These are phyloP conservation scores for Trinectes maculatus DNA, from an alignment of 2,113 vertebrate species.

Conservation along the genomic window DNA sequence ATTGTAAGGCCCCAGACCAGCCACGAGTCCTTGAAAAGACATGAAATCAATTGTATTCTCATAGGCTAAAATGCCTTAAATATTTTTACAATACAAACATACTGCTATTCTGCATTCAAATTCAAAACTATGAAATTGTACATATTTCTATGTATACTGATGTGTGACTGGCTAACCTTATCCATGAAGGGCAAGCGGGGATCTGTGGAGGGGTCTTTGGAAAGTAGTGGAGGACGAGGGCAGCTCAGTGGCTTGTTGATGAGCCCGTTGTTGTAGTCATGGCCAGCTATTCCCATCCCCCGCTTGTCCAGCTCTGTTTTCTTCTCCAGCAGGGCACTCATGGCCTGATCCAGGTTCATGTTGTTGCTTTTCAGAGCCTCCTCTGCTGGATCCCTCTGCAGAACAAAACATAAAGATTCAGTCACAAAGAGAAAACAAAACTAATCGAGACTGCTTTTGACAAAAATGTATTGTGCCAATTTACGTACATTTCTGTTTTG, in stretches of 20 bases:
- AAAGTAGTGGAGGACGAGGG: conserved; percentile 90
- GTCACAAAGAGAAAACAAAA: neutral
- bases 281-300: conserved; percentile 89
- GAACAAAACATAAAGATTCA: neutral
- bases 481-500: no score
- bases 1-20: no score
- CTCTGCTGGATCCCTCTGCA: conserved; percentile 97
- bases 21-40: no score
- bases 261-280: conserved; percentile 95
- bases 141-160: neutral
- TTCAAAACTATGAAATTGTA: neutral
- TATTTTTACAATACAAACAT: no score
- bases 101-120: no score
- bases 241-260: conserved; percentile 94
- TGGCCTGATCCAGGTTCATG: conserved; percentile 99
- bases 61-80: no score
- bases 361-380: conserved; percentile 98
- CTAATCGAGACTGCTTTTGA: no score
- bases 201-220: conserved; percentile 98
- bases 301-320: conserved; percentile 98
- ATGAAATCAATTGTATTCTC: no score
- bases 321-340: conserved; percentile 99
- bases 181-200: conserved; percentile 92
- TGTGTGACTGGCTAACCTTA: conserved; percentile 83
- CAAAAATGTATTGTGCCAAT: no score